Conservation (phyloP, 2,888 invertebrate species). For the Incurvaria masculella region DNA sequence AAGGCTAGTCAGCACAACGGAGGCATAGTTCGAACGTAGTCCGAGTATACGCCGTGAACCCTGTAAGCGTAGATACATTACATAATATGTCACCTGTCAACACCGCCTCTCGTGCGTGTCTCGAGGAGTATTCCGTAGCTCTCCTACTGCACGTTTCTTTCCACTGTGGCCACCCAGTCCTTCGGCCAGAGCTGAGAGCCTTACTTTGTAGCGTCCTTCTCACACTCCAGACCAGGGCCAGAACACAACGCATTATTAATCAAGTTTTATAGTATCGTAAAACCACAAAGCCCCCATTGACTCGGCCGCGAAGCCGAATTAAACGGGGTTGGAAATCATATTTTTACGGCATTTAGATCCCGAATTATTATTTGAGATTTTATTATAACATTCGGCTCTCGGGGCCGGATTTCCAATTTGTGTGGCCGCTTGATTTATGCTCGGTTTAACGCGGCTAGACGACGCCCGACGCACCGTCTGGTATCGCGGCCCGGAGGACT, state of each 20-base stretch:
- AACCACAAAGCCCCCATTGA: conserved; percentile 22
- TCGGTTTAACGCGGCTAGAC: conserved; percentile 27
- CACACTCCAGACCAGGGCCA: too few species aligned
- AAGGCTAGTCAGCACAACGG: too few species aligned
- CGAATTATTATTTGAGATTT: conserved; percentile 42
- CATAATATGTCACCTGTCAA: too few species aligned
- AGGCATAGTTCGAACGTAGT: too few species aligned
- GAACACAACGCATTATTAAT: conserved; percentile 37
- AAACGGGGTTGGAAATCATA: conserved; percentile 41
- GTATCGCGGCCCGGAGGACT: background rate
- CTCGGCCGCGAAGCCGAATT: conserved; percentile 30
- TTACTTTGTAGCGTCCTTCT: too few species aligned
- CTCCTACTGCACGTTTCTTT: too few species aligned
- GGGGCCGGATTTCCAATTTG: conserved; percentile 45
- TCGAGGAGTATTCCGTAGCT: too few species aligned
- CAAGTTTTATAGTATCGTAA: conserved; percentile 51
- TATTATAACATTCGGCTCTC: conserved; percentile 37
- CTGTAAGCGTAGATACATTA: too few species aligned
- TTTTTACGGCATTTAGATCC: conserved; percentile 54
- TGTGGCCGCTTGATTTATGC: conserved; percentile 43
- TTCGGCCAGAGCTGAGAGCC: too few species aligned
- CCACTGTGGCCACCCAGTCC: too few species aligned
- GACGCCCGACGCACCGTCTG: background rate
- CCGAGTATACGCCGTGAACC: too few species aligned
- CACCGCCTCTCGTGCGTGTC: too few species aligned